These are phyloP conservation scores for Agapetus fuscipes DNA, from an alignment of 2,888 invertebrate species.

Conservation along the genomic window DNA sequence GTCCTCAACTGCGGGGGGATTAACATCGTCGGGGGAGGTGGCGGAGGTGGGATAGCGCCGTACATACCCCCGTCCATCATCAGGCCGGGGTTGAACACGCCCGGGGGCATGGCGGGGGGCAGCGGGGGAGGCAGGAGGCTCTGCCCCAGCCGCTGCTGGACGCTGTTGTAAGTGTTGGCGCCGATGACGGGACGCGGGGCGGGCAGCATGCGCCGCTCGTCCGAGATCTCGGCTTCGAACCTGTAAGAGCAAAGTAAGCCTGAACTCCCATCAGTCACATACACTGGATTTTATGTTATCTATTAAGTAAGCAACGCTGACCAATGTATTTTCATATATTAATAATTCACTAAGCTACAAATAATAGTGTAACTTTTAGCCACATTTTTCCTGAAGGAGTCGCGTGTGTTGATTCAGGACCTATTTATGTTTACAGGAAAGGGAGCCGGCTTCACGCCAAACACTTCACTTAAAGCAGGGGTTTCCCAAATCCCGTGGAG, in stretches of 20 bases:
- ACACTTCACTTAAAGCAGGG: too few relatives aligned
- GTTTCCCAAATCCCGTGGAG: too few relatives aligned
- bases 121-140: slow-evolving; percentile 48
- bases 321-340: too few relatives aligned
- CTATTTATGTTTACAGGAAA: too few relatives aligned
- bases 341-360: too few relatives aligned
- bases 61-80: slow-evolving; percentile 30
- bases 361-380: too few relatives aligned
- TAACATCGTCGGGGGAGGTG: slow-evolving; percentile 54
- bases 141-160: slow-evolving; percentile 57
- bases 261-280: slow-evolving; percentile 12
- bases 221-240: slow-evolving; percentile 82
- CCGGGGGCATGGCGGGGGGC: slow-evolving; percentile 58
- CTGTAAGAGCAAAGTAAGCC: slow-evolving; percentile 35
- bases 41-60: slow-evolving; percentile 56
- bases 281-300: too few relatives aligned
- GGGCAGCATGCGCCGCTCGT: slow-evolving; percentile 42
- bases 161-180: slow-evolving; percentile 60
- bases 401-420: too few relatives aligned
- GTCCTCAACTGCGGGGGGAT: slow-evolving; percentile 58
- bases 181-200: slow-evolving; percentile 58
- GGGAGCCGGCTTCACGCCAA: too few relatives aligned
- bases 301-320: too few relatives aligned
- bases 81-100: slow-evolving; percentile 42
- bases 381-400: too few relatives aligned